Evolutionary conservation across 1,140 invertebrate species (phyloP).

Genomic region (Eciton burchellii): DNA sequence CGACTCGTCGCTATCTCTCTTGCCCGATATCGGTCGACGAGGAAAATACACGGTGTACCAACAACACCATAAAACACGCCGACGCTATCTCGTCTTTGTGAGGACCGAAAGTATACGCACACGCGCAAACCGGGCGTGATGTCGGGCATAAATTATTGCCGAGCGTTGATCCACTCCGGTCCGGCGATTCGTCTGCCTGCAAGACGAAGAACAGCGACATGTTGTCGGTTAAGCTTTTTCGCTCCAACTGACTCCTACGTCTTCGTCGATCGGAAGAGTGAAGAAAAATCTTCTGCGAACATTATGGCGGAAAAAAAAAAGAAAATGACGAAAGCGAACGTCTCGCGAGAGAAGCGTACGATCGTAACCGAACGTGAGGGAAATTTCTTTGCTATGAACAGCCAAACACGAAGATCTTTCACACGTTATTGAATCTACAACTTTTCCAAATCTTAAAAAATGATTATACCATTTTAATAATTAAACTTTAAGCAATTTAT

Average conservation of each 20-base stretch:
- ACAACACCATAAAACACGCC: conserved; percentile 44
- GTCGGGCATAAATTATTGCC: conserved; percentile 30
- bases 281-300: neutral
- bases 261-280: neutral
- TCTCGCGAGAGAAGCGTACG: neutral
- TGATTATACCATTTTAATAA: no score
- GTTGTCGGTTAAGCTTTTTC: conserved; percentile 14
- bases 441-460: no score
- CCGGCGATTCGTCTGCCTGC: conserved; percentile 38
- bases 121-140: neutral
- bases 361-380: neutral
- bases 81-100: conserved; percentile 9
- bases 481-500: no score
- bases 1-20: conserved; percentile 30
- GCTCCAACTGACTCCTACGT: neutral
- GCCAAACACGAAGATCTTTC: neutral
- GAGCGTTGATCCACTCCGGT: conserved; percentile 2
- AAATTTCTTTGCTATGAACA: neutral
- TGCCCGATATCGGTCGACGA: conserved; percentile 11
- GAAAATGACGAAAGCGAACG: neutral
- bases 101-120: neutral
- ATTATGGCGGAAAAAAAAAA: conserved; percentile 2
- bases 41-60: conserved; percentile 30
- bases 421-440: no score
- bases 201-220: neutral